Base-by-base conservation (phyloP, 2,888 invertebrate species). In the Brenthis daphne region DNA sequence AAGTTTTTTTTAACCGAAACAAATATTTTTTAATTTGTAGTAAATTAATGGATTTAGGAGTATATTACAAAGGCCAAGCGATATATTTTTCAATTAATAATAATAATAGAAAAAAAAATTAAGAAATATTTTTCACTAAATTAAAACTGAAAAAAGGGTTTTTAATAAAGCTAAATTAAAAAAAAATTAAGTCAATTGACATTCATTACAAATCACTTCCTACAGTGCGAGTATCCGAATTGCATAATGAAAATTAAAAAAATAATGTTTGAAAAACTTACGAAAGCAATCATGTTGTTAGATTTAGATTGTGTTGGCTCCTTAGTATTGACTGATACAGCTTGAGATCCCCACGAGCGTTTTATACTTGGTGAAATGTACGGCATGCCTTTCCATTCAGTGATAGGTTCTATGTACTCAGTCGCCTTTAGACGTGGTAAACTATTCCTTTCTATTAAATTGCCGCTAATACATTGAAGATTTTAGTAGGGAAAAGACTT, bases 361-460 rank as follows among this genome's bases (percentile, higher is more conserved):
- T 92, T 89, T 92, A 92, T 92, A 92, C 85, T 86, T 82, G 86
- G 91, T 87, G 92, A 90, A 92, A 92, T 89, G 92, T 76, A 79
- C 79, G 77, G 77, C 74, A 73, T 74, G 79, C 92, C 92, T 92
- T 92, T 92, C 92, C 87, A 91, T 89, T 89, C 83, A 86, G 87
- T 80, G 90, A 90, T 90, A 88, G 91, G 85, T 76, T 77, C 79
- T 74, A 58, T 55, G 75, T 79, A 90, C 83, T 72, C 75, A 61
- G 77, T 69, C 16, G 65, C 69, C 70, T 69, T 20, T 16, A 65
- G 60, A 63, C 69, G 50, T 64, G 29, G 4, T 16, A 51, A 8
- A 0, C 8, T 24, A 3, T 54, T 8, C 24, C 55, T 63, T 64
- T n/a, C 14, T 50, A 24, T 66, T 69, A 50, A 6, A 48, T 2